Base-by-base conservation (phyloP, 1,140 invertebrate genomes). In the Dufourea novaeangliae region DNA sequence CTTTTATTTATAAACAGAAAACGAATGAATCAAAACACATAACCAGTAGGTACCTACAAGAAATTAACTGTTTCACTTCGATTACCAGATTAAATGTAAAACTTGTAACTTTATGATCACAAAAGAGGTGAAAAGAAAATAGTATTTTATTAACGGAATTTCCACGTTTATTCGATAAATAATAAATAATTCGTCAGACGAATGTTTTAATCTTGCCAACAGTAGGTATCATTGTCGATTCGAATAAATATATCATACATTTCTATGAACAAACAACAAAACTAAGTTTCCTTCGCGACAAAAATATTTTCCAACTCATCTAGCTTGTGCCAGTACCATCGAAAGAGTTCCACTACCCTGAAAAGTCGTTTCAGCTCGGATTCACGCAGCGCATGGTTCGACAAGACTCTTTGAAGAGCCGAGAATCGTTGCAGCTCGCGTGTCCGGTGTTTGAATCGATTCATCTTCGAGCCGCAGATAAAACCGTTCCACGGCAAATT, bases 401-500 rank as follows among this genome's bases (percentile, higher is more conserved):
- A 27, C 2, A 8, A 0, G 1, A 1, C 20, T 6, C 7, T 44
- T 52, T 12, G 32, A 54, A 6, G 29, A 1, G 6, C 4, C 17
- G 37, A 3, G 37, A 29, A 17, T 32, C 8, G 5, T 7, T 1
- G 61, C 20, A 6, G 61, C 12, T 63, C 56, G 27, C 25, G 61
- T 27, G 62, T n/a, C 22, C 1, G 2, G 4, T 7, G 32, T 12
- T 20, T 46, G 17, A 72, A 72, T 74, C 61, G 72, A 44, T 67
- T 67, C 25, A 14, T 74, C 72, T 34, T 66, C 17, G 25, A 66
- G 20, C 12, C 25, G 32, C 20, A 41, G 29, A 68, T 68, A 69
- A 68, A 59, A 44, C 14, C 22, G 39, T 39, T 34, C 6, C 37
- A 6, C 12, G 14, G 52, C 41, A 39, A 69, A 50, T 74, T 56